Conservation (phyloP, 2,797 vertebrate genomes). For the Microctenopoma steveboyesi region DNA sequence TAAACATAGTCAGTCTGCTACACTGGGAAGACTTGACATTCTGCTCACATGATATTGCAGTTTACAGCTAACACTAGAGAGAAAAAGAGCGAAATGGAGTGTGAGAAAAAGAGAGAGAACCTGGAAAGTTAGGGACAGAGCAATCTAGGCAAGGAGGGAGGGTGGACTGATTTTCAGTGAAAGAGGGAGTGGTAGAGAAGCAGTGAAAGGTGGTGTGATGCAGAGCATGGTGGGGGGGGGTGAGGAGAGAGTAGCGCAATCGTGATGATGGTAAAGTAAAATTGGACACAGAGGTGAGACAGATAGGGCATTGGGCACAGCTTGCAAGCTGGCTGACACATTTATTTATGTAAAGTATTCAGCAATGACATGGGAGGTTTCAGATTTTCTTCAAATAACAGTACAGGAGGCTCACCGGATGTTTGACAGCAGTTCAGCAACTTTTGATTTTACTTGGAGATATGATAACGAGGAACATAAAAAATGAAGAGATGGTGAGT, state of each 20-base stretch:
- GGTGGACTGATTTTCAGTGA: constrained; percentile 22
- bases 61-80: constrained; percentile 42
- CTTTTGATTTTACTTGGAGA: constrained; percentile 29
- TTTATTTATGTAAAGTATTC: not conserved
- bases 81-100: constrained; percentile 11
- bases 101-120: constrained; percentile 23
- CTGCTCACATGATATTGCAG: constrained; percentile 75
- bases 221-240: constrained; percentile 19
- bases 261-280: constrained; percentile 53
- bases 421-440: constrained; percentile 35
- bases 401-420: constrained; percentile 5
- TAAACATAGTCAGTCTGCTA: constrained; percentile 48
- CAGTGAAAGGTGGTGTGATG: constrained; percentile 32
- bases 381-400: constrained; percentile 14
- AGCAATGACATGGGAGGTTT: not conserved
- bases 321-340: not conserved
- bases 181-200: constrained; percentile 25
- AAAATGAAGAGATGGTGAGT: constrained; percentile 17
- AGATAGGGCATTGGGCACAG: not conserved
- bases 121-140: constrained; percentile 15
- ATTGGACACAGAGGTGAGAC: constrained; percentile 60
- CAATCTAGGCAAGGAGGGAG: constrained; percentile 15
- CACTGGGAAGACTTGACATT: constrained; percentile 64
- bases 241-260: constrained; percentile 34
- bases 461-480: constrained; percentile 23